phyloP scores from a whole-genome alignment of 2,797 vertebrate species.

The Malurus leucopterus region DNA sequence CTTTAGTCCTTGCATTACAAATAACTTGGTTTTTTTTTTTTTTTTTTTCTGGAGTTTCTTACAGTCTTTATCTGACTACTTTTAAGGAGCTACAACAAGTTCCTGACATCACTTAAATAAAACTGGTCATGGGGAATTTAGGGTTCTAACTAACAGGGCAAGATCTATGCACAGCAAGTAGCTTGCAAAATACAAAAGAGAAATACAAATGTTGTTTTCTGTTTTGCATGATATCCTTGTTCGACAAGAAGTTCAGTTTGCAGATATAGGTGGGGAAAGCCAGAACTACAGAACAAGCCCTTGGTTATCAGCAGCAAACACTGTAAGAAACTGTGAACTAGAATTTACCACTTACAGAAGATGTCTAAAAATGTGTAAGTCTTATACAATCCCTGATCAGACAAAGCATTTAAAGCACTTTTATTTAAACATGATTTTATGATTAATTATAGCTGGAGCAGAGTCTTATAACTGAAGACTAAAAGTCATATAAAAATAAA shows the following conservation, averaged over 20 bases:
- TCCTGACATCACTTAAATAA: not conserved
- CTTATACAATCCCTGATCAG: not conserved
- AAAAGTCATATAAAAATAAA: not conserved
- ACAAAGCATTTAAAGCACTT: not conserved
- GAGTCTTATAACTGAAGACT: not conserved
- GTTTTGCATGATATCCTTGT: not conserved
- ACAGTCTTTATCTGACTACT: not conserved
- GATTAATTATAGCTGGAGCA: not conserved
- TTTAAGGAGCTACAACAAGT: not conserved
- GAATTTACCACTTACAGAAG: not conserved
- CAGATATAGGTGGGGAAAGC: not conserved
- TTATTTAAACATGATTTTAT: not conserved
- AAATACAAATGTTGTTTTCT: not conserved
- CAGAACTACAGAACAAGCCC: not conserved
- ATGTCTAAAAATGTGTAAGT: not conserved
- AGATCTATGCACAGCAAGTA: not conserved
- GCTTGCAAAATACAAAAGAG: not conserved
- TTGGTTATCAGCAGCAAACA: not conserved
- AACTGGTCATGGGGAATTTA: not conserved
- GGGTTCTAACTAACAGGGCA: not conserved
- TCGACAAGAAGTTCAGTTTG: not conserved
- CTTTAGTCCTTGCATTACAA: not conserved
- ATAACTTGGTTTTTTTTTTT: fast-evolving
- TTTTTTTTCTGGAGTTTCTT: not conserved
- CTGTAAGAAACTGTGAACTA: not conserved